phyloP scores from a whole-genome alignment of 2,113 vertebrate species.

The Poecile atricapillus region DNA sequence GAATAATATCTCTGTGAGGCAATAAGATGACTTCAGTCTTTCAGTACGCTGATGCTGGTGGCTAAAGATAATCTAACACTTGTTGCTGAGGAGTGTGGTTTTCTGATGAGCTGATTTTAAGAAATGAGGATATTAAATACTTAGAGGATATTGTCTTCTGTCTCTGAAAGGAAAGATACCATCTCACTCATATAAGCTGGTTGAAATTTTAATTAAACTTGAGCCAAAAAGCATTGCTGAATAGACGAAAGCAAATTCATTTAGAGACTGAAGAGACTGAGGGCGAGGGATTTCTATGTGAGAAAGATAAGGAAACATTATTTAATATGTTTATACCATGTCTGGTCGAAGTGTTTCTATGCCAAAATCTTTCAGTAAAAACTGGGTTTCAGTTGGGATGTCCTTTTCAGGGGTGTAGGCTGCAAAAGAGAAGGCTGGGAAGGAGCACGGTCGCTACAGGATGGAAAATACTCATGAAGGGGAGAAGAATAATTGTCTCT shows the following conservation, averaged over 20 bases:
- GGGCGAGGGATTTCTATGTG: neutral
- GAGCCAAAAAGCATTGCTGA: conserved; percentile 46
- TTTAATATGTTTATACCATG: conserved; percentile 15
- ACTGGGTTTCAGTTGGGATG: neutral
- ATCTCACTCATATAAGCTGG: conserved; percentile 37
- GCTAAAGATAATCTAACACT: conserved; percentile 59
- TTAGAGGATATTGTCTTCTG: conserved; percentile 64
- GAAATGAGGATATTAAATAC: conserved; percentile 60
- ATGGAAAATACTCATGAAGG: neutral
- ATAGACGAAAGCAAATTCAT: conserved; percentile 30
- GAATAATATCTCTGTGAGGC: neutral
- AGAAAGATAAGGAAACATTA: conserved; percentile 38
- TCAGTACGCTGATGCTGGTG: neutral
- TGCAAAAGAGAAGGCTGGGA: neutral
- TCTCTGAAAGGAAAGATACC: conserved; percentile 51
- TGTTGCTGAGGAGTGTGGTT: conserved; percentile 56
- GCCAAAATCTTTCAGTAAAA: neutral
- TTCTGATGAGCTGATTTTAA: conserved; percentile 66
- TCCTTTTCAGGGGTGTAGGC: neutral
- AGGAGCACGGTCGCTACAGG: rapidly evolving
- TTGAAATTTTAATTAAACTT: conserved; percentile 65
- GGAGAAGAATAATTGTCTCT: neutral
- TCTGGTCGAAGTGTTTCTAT: neutral
- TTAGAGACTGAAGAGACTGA: neutral
- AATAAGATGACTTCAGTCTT: conserved; percentile 25